A percentile compares a stretch with the other conserved stretches of the same genome.
Evolutionary conservation across 2,113 vertebrate species (phyloP).

Genomic region (Etia nguti): DNA sequence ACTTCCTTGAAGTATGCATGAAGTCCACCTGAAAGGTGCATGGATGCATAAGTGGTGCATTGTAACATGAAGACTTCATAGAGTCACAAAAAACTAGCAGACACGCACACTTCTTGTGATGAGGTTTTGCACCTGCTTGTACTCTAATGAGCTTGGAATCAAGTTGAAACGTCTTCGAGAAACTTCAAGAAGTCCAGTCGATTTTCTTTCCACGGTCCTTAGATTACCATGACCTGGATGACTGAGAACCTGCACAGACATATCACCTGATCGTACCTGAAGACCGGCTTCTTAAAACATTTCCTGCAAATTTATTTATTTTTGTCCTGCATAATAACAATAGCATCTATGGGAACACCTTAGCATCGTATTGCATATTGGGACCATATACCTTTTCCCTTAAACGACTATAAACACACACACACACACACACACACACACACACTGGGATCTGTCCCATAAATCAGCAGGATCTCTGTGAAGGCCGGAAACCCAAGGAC

Average conservation of each 20-base stretch:
- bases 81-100: background rate
- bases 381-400: background rate
- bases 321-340: background rate
- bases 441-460: slow-evolving; percentile 31
- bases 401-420: background rate
- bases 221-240: background rate
- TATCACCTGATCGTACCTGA: background rate
- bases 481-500: slow-evolving; percentile 55
- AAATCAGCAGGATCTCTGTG: slow-evolving; percentile 53
- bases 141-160: background rate
- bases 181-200: accelerated
- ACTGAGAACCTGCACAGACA: background rate
- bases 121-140: background rate
- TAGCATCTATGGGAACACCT: background rate
- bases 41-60: background rate
- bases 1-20: background rate
- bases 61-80: background rate
- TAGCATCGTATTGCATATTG: background rate
- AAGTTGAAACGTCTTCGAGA: background rate
- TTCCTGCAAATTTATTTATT: background rate
- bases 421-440: background rate
- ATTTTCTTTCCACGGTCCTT: background rate
- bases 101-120: background rate
- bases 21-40: background rate
- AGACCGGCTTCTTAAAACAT: background rate